Percentiles rank a stretch among this genome's conserved stretches.
Conservation (phyloP, 2,797 vertebrate species). For the Falco naumanni region DNA sequence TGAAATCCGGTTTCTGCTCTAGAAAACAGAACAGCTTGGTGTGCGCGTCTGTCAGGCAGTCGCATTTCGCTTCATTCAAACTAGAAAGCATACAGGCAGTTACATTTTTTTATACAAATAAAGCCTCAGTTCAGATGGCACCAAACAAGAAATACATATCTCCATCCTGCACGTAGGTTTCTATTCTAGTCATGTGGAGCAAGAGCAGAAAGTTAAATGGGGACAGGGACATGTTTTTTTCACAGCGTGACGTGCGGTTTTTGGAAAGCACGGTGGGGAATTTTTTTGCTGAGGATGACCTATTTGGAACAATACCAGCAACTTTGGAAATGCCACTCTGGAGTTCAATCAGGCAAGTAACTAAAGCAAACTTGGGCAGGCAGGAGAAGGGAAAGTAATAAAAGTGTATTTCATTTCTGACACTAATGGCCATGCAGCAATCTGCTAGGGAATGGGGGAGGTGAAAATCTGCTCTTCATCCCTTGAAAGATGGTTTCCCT, state of each 20-base stretch:
- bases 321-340: conserved; percentile 76
- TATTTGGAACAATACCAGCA: conserved; percentile 80
- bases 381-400: conserved; percentile 32
- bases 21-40: conserved; percentile 67
- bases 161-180: conserved; percentile 20
- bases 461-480: conserved; percentile 12
- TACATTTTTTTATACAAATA: conserved; percentile 48
- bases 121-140: conserved; percentile 47
- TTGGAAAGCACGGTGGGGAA: conserved; percentile 76
- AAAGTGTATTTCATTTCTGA: conserved; percentile 55
- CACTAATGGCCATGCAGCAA: not conserved
- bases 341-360: conserved; percentile 71
- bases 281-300: conserved; percentile 79
- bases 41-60: conserved; percentile 31
- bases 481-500: not conserved
- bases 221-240: conserved; percentile 67
- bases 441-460: not conserved
- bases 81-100: conserved; percentile 26
- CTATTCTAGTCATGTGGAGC: conserved; percentile 65
- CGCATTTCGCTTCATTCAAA: conserved; percentile 34
- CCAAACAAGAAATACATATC: conserved; percentile 31
- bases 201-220: conserved; percentile 71
- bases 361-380: conserved; percentile 62
- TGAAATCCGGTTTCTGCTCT: conserved; percentile 65
- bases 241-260: conserved; percentile 60